These are phyloP conservation scores for Calyptomena viridis DNA, from an alignment of 2,113 vertebrate species.

Conservation along the genomic window DNA sequence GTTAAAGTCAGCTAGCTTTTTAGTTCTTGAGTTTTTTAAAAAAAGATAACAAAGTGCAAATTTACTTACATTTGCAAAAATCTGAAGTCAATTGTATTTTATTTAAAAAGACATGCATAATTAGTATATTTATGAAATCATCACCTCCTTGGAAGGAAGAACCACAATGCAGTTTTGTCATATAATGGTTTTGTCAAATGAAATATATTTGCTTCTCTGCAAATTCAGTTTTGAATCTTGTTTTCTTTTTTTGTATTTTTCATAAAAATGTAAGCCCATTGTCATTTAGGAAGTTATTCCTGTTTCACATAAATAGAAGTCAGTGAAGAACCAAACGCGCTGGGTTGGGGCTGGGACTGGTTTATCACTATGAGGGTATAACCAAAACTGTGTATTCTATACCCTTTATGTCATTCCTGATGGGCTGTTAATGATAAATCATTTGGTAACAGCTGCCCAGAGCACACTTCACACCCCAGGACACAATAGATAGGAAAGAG, in stretches of 20 bases:
- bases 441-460: too few species aligned
- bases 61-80: slow-evolving; percentile 25
- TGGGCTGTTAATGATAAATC: too few species aligned
- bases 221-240: not conserved
- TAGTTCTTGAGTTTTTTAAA: too few species aligned
- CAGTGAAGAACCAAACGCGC: not conserved
- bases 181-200: not conserved
- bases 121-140: not conserved
- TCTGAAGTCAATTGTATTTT: not conserved
- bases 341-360: too few species aligned
- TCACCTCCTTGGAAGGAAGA: not conserved
- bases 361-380: too few species aligned
- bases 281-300: not conserved
- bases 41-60: too few species aligned
- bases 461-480: too few species aligned
- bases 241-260: not conserved
- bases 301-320: not conserved
- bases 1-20: too few species aligned
- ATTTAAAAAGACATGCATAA: not conserved
- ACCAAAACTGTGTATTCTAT: too few species aligned
- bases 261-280: not conserved
- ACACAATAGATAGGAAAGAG: too few species aligned
- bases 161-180: not conserved
- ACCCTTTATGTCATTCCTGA: too few species aligned
- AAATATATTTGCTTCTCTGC: not conserved